phyloP scores from a whole-genome alignment of 1,140 invertebrate species.

The Araneus ventricosus region DNA sequence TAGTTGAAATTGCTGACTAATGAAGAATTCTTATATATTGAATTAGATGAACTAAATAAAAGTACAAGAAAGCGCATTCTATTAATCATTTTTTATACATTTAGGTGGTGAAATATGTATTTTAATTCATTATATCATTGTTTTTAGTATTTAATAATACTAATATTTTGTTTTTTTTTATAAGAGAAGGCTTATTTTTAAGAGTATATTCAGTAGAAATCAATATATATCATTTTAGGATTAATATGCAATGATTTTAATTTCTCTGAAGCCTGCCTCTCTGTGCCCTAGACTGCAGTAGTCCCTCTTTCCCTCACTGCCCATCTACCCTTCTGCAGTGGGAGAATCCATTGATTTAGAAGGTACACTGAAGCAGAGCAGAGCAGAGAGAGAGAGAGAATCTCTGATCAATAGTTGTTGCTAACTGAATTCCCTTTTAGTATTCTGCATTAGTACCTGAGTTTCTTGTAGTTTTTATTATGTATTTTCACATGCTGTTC shows the following conservation, averaged over 20 bases:
- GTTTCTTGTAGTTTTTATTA: slow-evolving; percentile 34
- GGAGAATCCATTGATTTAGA: slow-evolving; percentile 74
- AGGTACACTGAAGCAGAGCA: slow-evolving; percentile 51
- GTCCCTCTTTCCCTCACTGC: slow-evolving; percentile 66
- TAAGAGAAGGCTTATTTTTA: too few species aligned
- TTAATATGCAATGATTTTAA: background rate
- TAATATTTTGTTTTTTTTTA: too few species aligned
- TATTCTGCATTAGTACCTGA: slow-evolving; percentile 62
- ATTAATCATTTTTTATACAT: too few species aligned
- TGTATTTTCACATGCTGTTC: background rate
- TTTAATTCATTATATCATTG: too few species aligned
- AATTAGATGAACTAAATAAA: too few species aligned
- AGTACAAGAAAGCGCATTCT: too few species aligned
- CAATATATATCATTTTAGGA: too few species aligned
- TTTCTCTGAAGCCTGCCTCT: background rate
- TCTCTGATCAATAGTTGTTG: slow-evolving; percentile 75
- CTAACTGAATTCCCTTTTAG: slow-evolving; percentile 70
- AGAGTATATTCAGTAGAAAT: too few species aligned
- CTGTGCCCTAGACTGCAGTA: slow-evolving; percentile 65
- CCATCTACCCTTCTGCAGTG: slow-evolving; percentile 70
- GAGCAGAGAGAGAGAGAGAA: slow-evolving; percentile 45
- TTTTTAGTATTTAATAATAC: too few species aligned
- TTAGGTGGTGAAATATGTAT: too few species aligned
- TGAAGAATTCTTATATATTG: too few species aligned
- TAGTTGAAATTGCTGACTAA: too few species aligned